These are phyloP conservation scores for Syrrhaptes paradoxus DNA, from an alignment of 2,113 vertebrate genomes.

Conservation along the genomic window DNA sequence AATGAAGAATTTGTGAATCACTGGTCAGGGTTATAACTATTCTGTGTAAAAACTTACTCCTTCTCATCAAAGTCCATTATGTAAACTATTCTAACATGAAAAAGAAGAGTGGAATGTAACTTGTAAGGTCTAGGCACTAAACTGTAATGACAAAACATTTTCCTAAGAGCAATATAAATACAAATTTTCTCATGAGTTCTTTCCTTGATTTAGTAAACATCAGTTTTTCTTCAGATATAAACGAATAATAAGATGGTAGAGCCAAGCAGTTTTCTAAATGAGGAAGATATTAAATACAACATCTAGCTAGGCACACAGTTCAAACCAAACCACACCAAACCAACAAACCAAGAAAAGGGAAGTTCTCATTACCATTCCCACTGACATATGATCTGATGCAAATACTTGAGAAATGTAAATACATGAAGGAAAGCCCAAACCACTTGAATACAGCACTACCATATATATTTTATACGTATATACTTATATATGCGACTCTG, in stretches of 20 bases:
- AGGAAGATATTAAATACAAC: background rate
- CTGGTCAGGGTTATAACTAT: background rate
- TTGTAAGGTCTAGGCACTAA: background rate
- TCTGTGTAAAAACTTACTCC: background rate
- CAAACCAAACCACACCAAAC: background rate
- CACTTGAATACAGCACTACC: background rate
- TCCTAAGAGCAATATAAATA: background rate
- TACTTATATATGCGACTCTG: background rate
- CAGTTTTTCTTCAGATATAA: background rate
- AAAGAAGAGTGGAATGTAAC: background rate
- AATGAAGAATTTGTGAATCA: background rate
- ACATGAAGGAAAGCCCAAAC: background rate
- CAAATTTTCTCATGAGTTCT: background rate
- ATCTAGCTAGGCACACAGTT: background rate
- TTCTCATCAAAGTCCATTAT: background rate
- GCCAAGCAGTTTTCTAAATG: background rate
- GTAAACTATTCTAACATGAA: background rate
- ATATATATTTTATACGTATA: background rate
- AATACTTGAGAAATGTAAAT: background rate
- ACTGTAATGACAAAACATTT: background rate
- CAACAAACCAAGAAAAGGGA: background rate
- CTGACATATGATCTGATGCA: background rate
- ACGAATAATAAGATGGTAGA: background rate
- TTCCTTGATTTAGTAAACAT: background rate
- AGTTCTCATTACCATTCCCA: background rate